Base-by-base conservation (phyloP, 2,888 invertebrate species). In the Crepidodera aurea region DNA sequence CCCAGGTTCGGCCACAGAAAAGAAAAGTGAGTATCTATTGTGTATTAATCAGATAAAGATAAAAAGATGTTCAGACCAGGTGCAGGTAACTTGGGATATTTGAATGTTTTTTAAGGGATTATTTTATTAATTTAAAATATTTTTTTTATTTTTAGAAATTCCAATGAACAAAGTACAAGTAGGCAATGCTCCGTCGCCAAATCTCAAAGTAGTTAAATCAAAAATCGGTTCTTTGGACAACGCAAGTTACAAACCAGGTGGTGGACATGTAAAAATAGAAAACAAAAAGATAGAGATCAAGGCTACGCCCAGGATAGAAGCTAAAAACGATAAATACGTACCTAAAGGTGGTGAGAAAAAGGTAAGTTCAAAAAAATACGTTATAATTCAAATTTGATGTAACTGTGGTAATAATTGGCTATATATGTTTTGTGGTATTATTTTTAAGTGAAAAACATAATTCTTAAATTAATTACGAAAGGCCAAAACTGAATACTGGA, bases 101-200 rank as follows among this genome's bases (percentile, higher is more conserved):
- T n/a, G n/a, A n/a, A n/a, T n/a, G n/a, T n/a, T n/a, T n/a, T n/a
- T n/a, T n/a, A n/a, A n/a, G n/a, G n/a, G n/a, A n/a, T n/a, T n/a
- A n/a, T n/a, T n/a, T n/a, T n/a, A n/a, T n/a, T n/a, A n/a, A n/a
- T n/a, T n/a, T n/a, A n/a, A n/a, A n/a, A n/a, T n/a, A n/a, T n/a
- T n/a, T n/a, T n/a, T n/a, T n/a, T 60, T 44, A 50, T 51, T 65
- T 69, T 15, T 82, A 91, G 89, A 90, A 87, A 84, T 95, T 76
- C 93, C 95, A 69, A 95, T 95, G 93, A 96, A 95, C 81, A 95
- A 94, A 84, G 83, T 94, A 65, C 93, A 94, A 86, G 94, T 94
- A 48, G 96, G 96, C 54, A 89, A 92, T 72, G 93, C 93, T 58
- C 94, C 95, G 60, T 95, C 94, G 57, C 96, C 95, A 19, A 96